These are phyloP conservation scores for Hoplostethus mediterraneus DNA, from an alignment of 2,797 vertebrate species.

Conservation along the genomic window DNA sequence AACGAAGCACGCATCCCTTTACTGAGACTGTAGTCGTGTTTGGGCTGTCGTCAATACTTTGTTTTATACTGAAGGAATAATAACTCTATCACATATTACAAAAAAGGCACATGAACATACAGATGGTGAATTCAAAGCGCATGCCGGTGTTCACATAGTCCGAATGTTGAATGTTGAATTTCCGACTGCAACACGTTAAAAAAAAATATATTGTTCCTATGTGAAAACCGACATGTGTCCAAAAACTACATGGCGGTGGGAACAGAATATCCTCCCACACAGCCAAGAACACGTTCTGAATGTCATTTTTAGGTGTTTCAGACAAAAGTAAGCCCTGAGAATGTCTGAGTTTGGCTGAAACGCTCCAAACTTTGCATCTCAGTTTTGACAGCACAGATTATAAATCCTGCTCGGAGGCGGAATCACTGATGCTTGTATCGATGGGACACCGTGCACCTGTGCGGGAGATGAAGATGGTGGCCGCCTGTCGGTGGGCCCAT, in stretches of 20 bases:
- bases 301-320: not conserved
- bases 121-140: too few species aligned
- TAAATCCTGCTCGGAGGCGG: conserved; percentile 8
- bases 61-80: not conserved
- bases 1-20: too few species aligned
- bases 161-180: too few species aligned
- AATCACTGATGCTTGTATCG: conserved; percentile 21
- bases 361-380: not conserved
- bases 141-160: too few species aligned
- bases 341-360: conserved; percentile 1
- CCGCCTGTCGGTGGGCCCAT: conserved; percentile 30
- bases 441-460: not conserved
- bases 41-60: not conserved
- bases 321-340: not conserved
- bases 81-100: not conserved
- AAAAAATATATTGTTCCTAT: too few species aligned
- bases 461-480: conserved; percentile 1
- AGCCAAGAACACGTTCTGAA: not conserved
- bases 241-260: too few species aligned
- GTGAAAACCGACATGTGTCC: too few species aligned
- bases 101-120: too few species aligned
- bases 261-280: not conserved
- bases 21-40: too few species aligned
- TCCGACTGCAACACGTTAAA: too few species aligned
- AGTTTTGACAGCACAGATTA: conserved; percentile 5